Conservation (phyloP, 2,113 vertebrate genomes). For the Otolemur garnettii region DNA sequence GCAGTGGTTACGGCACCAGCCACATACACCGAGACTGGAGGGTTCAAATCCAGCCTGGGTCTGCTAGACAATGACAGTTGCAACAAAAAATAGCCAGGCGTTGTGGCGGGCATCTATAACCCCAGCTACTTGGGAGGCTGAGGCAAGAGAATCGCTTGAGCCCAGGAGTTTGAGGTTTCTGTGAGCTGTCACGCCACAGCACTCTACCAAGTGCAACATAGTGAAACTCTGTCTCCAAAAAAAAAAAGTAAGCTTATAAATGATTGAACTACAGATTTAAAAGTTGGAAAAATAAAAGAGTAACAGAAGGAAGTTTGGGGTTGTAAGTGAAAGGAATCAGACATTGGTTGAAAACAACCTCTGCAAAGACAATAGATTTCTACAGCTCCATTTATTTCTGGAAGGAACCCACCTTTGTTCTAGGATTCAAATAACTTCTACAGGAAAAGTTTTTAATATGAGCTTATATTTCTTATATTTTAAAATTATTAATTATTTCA, state of each 20-base stretch:
- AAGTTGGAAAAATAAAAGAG: neutral
- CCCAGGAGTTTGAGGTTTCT: too few species aligned
- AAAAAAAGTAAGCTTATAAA: neutral
- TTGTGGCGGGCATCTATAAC: too few species aligned
- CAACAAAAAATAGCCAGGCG: too few species aligned
- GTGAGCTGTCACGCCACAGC: too few species aligned
- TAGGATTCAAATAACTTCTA: neutral
- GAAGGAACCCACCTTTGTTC: neutral
- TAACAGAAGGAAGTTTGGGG: neutral
- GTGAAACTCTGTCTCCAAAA: too few species aligned
- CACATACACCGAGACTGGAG: too few species aligned
- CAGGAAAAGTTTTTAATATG: neutral
- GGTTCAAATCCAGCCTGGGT: too few species aligned
- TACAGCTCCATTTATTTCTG: neutral
- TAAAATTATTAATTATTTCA: neutral
- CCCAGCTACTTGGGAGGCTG: too few species aligned
- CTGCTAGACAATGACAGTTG: too few species aligned
- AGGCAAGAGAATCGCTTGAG: too few species aligned
- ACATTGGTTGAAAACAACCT: neutral
- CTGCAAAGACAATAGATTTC: neutral
- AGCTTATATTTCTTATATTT: neutral
- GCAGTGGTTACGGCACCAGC: too few species aligned
- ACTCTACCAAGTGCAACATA: too few species aligned
- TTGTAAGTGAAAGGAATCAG: neutral
- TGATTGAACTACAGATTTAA: slow-evolving; percentile 33